Evolutionary conservation across 2,888 invertebrate species (phyloP), one percentile per base, ranked within the genome.

Genomic region (Pseudococcus longispinus): DNA sequence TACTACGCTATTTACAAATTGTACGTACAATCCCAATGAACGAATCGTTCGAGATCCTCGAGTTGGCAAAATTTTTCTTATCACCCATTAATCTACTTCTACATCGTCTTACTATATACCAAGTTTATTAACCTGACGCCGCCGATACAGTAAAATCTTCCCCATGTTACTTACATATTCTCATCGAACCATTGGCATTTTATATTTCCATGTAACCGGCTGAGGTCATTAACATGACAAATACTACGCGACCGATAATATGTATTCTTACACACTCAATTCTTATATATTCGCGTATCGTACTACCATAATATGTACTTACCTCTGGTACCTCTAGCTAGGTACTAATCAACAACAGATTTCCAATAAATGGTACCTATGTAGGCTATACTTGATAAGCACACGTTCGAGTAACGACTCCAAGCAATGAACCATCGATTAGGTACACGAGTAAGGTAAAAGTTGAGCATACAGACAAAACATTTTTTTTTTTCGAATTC

Each of bases 401-500:
- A 60, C 18, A 55, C 29, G 70, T 3, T 29, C 5, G 70, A 70
- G 70, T 70, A 70, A 70, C 13, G 70, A 70, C 70, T 70, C 29
- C 65, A 65, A 23, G 29, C 29, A 70, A 29, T 29, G 70, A 70
- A 70, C 26, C 29, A 9, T 29, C 70, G 70, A 70, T 70, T 70
- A 60, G 23, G 60, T 60, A 70, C 70, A 29, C 70, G 70, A 70
- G 70, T 18, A 70, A 29, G 15, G 13, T 70, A 70, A 70, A 70
- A 70, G 29, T 70, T 70, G 70, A 32, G 29, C 70, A 29, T 29
- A 70, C 15, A 70, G 29, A 70, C 26, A 15, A 70, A 70, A 70
- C 26, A 23, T 23, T 65, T 65, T 60, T 74, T 32, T 74, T 74
- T 80, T 80, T 80, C 77, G 77, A 80, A 42, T 80, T 80, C 77